Conservation (phyloP, 2,113 vertebrate genomes). For the Sceloporus undulatus region DNA sequence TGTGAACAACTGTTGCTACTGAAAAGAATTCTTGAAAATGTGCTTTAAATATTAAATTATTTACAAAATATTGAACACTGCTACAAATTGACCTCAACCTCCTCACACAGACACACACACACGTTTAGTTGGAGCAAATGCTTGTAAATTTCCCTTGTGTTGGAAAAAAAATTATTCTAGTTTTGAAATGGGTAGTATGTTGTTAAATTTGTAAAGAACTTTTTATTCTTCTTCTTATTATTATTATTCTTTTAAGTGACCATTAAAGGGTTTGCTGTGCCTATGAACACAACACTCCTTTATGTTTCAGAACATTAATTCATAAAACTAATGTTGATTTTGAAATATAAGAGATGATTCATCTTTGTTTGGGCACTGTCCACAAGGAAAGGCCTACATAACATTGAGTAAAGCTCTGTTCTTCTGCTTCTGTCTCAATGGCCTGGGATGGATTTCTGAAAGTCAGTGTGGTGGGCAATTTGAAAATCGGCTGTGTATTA, state of each 20-base stretch:
- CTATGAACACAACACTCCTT: background rate
- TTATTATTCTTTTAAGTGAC: background rate
- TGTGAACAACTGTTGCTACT: slow-evolving; percentile 83
- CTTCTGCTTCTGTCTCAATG: background rate
- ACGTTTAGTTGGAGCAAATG: slow-evolving; percentile 53
- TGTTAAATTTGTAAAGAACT: background rate
- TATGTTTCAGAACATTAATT: background rate
- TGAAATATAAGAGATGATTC: background rate
- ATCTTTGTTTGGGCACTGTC: background rate
- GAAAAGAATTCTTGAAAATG: slow-evolving; percentile 74
- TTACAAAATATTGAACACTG: slow-evolving; percentile 74
- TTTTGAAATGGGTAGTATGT: slow-evolving; percentile 44
- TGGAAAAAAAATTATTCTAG: slow-evolving; percentile 44
- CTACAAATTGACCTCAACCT: slow-evolving; percentile 61
- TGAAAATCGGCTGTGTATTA: background rate
- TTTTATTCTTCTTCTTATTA: background rate
- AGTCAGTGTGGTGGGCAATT: background rate
- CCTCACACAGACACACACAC: slow-evolving; percentile 22
- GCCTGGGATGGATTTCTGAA: background rate
- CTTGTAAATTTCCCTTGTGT: slow-evolving; percentile 44
- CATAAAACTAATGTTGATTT: background rate
- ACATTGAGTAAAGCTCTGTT: background rate
- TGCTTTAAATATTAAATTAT: slow-evolving; percentile 68
- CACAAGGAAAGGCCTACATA: background rate
- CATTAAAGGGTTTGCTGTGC: background rate